phyloP scores from a whole-genome alignment of 2,888 invertebrate species.

The Acanthosepion pharaonis region DNA sequence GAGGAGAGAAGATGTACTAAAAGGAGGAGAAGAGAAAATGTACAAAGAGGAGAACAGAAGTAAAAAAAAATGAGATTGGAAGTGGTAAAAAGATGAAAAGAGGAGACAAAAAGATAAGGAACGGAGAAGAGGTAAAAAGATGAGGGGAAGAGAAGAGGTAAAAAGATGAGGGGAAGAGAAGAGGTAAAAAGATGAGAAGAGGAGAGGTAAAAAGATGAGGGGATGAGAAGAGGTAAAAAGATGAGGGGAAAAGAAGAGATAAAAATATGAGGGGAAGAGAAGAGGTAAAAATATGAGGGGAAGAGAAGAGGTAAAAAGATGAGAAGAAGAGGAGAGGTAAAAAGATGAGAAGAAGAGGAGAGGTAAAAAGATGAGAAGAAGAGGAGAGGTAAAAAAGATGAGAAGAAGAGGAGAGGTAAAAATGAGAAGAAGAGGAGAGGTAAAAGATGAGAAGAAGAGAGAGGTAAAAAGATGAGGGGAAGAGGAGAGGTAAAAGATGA shows the following conservation, averaged over 20 bases:
- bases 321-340: no score
- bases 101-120: no score
- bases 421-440: neutral
- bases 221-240: neutral
- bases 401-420: neutral
- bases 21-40: no score
- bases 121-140: no score
- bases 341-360: neutral
- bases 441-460: neutral
- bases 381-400: neutral
- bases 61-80: no score
- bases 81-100: no score
- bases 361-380: neutral
- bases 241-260: rapidly evolving
- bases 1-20: neutral
- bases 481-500: neutral
- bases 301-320: neutral
- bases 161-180: no score
- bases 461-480: neutral
- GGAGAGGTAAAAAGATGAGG: neutral
- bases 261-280: neutral
- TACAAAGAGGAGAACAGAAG: no score
- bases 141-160: rapidly evolving
- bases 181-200: rapidly evolving
- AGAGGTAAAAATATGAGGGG: neutral